phyloP scores from a whole-genome alignment of 2,888 invertebrate species.

The Erebia ligea region DNA sequence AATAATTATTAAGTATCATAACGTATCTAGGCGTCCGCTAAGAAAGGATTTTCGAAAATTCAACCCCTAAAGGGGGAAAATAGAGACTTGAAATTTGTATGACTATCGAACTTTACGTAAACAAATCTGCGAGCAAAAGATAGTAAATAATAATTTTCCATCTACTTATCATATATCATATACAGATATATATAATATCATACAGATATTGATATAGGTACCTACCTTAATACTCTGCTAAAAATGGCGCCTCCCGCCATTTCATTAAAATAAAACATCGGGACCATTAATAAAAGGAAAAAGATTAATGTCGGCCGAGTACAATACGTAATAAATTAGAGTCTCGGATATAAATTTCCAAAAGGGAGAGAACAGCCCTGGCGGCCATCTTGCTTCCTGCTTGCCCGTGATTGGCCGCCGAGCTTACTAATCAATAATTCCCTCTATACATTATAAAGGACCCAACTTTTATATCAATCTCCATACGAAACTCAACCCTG shows the following conservation, averaged over 20 bases:
- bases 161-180: too few species aligned
- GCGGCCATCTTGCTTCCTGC: slow-evolving; percentile 67
- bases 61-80: too few species aligned
- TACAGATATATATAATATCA: too few species aligned
- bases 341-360: slow-evolving; percentile 65
- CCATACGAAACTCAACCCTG: slow-evolving; percentile 30
- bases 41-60: too few species aligned
- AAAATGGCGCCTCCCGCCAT: slow-evolving; percentile 69
- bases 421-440: slow-evolving; percentile 71
- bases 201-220: slow-evolving; percentile 25
- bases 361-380: slow-evolving; percentile 68
- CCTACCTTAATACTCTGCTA: slow-evolving; percentile 40
- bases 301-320: slow-evolving; percentile 77
- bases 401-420: slow-evolving; percentile 66
- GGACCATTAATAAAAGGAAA: slow-evolving; percentile 79
- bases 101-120: too few species aligned
- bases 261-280: slow-evolving; percentile 81
- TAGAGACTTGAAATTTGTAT: too few species aligned
- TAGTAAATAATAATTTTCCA: neutral
- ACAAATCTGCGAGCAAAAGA: too few species aligned
- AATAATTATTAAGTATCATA: too few species aligned
- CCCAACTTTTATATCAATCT: slow-evolving; percentile 33
- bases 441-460: slow-evolving; percentile 42
- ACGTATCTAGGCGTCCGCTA: too few species aligned
- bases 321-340: slow-evolving; percentile 82